Evolutionary conservation across 2,888 invertebrate species (phyloP), one percentile per base, ranked within the genome.

Genomic region (Pardosa pseudoannulata): DNA sequence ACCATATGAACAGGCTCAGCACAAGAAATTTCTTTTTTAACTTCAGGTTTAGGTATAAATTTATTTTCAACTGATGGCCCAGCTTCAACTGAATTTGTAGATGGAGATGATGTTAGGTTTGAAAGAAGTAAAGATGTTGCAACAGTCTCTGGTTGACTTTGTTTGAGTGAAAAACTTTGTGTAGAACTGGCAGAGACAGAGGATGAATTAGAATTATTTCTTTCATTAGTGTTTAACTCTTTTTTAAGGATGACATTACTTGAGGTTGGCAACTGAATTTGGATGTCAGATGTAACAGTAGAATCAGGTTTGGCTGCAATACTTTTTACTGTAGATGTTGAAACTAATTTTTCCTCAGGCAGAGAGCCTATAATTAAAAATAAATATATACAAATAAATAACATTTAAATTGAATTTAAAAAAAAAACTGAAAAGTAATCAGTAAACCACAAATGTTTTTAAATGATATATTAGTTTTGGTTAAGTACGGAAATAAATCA

Each of bases 1-100:
- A 79, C 72, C 29, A 85, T 29, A 56, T 78, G 75, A 65, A 80
- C 67, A 39, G 79, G 74, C 36, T 87, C 87, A 23, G 83, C 46
- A 73, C 78, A 78, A 11, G 23, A 13, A 29, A 72, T 11, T 56
- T 85, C 83, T 41, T 78, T 85, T 56, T 79, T 85, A 56, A 68
- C 19, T 29, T 85, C 83, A 73, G 62, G 23, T 46, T 85, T 85
- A 11, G 31, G 27, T 31, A 50, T 50, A 0, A 67, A 23, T 56
- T 73, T 85, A 39, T 27, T 78, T 78, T 85, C 83, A 29, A 79
- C 32, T 32, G 76, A 41, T 56, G 83, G 19, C 13, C 62, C 76
- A 13, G 81, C 32, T 56, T 79, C 78, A 67, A 73, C 65, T 50
- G 73, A 32, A 41, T 6, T 36, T 46, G 70, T 29, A 27, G 64